These are phyloP conservation scores for Leptopilina boulardi DNA, from an alignment of 1,140 invertebrate species.

Conservation along the genomic window DNA sequence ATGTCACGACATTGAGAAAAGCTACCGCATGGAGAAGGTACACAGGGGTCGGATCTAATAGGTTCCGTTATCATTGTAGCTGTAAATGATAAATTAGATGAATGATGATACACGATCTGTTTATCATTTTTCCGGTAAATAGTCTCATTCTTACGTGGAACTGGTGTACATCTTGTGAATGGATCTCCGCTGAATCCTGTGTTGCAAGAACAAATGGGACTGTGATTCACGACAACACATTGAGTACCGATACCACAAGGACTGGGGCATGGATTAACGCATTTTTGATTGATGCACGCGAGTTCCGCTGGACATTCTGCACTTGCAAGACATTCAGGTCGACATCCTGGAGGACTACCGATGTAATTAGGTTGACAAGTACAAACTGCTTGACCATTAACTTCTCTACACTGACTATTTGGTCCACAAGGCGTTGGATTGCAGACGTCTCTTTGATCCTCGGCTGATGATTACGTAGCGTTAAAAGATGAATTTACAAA, in stretches of 20 bases:
- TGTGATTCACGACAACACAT: constrained; percentile 78
- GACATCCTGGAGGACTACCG: constrained; percentile 76
- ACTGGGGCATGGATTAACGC: constrained; percentile 76
- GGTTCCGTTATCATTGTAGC: constrained; percentile 34
- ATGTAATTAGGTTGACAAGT: constrained; percentile 75
- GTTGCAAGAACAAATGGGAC: constrained; percentile 78
- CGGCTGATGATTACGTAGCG: constrained; percentile 48
- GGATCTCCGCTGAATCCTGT: constrained; percentile 78
- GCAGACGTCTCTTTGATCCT: constrained; percentile 73
- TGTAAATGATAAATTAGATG: constrained; percentile 17
- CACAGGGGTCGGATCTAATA: constrained; percentile 69
- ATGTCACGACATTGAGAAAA: constrained; percentile 72
- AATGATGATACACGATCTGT: no score
- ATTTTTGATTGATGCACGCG: constrained; percentile 76
- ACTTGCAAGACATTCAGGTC: constrained; percentile 76
- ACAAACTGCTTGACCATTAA: constrained; percentile 75
- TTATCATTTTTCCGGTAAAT: no score
- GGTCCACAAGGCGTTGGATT: constrained; percentile 77
- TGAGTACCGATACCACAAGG: constrained; percentile 74
- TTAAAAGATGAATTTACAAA: neutral
- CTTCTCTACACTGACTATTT: constrained; percentile 76
- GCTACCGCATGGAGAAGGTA: constrained; percentile 76
- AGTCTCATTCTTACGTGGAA: constrained; percentile 68
- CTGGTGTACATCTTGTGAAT: constrained; percentile 75
- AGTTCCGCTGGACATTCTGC: constrained; percentile 73